Evolutionary conservation across 2,888 invertebrate genomes (phyloP), one percentile per base, ranked within the genome.

Genomic region (Sminthurinus aureus): DNA sequence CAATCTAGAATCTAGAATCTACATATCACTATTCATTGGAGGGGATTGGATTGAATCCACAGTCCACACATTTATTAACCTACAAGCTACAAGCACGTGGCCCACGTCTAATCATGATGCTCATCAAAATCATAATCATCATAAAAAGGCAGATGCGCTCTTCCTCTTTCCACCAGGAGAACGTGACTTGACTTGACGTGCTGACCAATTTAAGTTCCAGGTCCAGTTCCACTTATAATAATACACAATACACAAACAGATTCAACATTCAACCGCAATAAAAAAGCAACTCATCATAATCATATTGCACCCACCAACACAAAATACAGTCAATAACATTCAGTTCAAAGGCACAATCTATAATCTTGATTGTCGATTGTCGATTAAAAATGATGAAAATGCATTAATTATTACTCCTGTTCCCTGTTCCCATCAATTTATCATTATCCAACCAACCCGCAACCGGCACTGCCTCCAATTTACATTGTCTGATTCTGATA

Each of bases 381-480:
- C 81, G 83, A 85, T 85, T 85, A 84, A 26, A 82, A 82, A 82
- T 84, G 85, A 85, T 85, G 85, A 85, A 85, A 84, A 83, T 84
- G 85, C 82, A 82, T 71, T 85, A 85, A 85, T 85, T 84, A 84
- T 76, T 78, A 13, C 50, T 26, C 74, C 67, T 67, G 26, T 69
- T 67, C 67, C 58, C 15, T 51, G 20, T 3, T 8, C 71, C 24
- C 71, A 26, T 71, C 71, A 71, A 8, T 8, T 24, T 24, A 13
- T 71, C 71, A 71, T 71, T 26, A 26, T 9, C 71, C 11, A 77
- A 51, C 38, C 26, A 13, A 38, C 38, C 6, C 38, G 38, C 38
- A 38, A 4, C 38, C 38, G 6, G 6, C 38, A 38, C 38, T 38
- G 38, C 38, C 38, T 38, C 38, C 38, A 38, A 38, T 38, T 38